Percentiles rank a stretch among this genome's conserved stretches.
Conservation (phyloP, 2,797 vertebrate species). For the Phataginus tricuspis region DNA sequence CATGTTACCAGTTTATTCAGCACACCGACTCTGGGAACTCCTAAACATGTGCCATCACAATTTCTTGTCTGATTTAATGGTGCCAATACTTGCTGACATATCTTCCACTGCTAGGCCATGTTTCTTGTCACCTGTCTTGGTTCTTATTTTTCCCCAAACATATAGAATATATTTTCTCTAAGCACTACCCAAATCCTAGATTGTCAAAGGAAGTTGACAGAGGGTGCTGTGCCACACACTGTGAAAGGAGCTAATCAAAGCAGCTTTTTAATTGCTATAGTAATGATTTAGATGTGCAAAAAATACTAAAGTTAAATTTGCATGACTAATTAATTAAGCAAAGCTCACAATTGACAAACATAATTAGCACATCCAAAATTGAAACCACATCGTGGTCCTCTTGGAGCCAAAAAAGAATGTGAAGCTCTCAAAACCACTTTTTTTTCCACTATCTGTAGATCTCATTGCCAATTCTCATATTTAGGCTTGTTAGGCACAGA, state of each 20-base stretch:
- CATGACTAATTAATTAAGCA: slow-evolving; percentile 85
- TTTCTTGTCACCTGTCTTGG: slow-evolving; percentile 2
- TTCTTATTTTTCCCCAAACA: slow-evolving; percentile 13
- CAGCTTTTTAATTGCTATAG: slow-evolving; percentile 80
- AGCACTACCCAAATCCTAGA: slow-evolving; percentile 39
- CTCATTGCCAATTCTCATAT: slow-evolving; percentile 26
- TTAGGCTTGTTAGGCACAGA: slow-evolving; percentile 63
- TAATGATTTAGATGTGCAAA: slow-evolving; percentile 78
- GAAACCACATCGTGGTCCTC: slow-evolving; percentile 69
- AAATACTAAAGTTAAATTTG: slow-evolving; percentile 76
- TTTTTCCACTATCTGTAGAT: not conserved
- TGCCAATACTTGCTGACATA: not conserved
- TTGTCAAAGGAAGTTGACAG: slow-evolving; percentile 59
- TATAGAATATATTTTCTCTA: slow-evolving; percentile 20
- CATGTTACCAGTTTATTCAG: not conserved
- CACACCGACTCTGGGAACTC: not conserved
- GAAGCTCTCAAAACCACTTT: slow-evolving; percentile 46
- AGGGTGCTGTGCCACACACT: not conserved
- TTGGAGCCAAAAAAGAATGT: slow-evolving; percentile 54
- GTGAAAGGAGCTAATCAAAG: slow-evolving; percentile 77
- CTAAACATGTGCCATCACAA: not conserved
- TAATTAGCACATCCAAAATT: slow-evolving; percentile 63
- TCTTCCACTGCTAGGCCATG: not conserved
- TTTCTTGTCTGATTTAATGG: not conserved
- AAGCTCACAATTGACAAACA: slow-evolving; percentile 78